phyloP scores from a whole-genome alignment of 2,888 invertebrate genomes.

The Lithosia quadra region DNA sequence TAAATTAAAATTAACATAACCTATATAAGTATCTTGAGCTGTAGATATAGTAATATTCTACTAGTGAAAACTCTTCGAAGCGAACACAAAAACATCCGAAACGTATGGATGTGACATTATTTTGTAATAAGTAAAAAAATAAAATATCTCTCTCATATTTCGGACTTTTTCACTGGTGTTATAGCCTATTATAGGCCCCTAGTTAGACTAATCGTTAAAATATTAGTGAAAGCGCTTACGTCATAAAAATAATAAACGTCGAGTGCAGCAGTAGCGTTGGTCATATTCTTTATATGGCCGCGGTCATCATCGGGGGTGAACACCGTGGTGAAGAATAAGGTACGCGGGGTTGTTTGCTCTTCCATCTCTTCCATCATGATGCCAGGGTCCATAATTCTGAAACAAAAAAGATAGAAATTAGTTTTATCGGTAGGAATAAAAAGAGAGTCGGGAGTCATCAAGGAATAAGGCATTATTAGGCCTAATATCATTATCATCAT shows the following conservation, averaged over 20 bases:
- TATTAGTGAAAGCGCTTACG: conserved; percentile 58
- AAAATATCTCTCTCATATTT: no score
- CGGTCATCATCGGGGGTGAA: conserved; percentile 52
- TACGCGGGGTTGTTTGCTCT: conserved; percentile 63
- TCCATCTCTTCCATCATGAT: conserved; percentile 67
- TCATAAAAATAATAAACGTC: conserved; percentile 77
- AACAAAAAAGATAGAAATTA: conserved; percentile 38
- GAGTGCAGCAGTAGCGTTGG: conserved; percentile 58
- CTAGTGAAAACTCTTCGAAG: no score
- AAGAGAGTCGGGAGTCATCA: no score
- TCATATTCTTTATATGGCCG: conserved; percentile 51
- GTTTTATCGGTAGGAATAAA: background rate
- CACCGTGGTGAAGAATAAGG: conserved; percentile 62
- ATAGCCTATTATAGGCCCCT: background rate
- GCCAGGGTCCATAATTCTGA: conserved; percentile 73
- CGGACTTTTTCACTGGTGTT: background rate
- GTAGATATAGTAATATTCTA: no score
- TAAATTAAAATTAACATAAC: no score
- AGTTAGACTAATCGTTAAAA: background rate
- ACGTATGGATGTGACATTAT: no score
- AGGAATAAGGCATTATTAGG: no score
- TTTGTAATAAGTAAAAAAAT: no score
- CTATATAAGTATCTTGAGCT: no score
- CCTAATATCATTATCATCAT: no score
- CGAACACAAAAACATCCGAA: no score